Conservation (phyloP, 2,113 vertebrate genomes). For the Bos javanicus region DNA sequence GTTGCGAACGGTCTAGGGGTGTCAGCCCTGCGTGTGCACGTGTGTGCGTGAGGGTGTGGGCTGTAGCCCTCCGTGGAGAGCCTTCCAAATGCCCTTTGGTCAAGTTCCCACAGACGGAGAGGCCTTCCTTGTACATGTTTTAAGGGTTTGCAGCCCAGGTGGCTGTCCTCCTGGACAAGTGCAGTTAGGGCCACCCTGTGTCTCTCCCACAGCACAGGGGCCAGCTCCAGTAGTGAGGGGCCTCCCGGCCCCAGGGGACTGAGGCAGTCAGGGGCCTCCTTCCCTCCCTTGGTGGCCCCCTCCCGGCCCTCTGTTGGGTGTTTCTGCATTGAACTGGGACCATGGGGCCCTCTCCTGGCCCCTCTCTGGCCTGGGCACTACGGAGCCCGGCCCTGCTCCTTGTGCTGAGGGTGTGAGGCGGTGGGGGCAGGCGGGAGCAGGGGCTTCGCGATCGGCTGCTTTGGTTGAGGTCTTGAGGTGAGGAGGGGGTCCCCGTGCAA, state of each 20-base stretch:
- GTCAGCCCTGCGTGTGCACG: neutral
- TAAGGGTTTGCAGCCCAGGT: neutral
- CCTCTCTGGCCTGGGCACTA: neutral
- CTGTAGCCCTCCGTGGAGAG: neutral
- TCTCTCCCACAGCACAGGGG: neutral
- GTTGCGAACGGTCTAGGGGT: too few relatives aligned
- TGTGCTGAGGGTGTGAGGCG: neutral
- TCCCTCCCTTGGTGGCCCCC: accelerated
- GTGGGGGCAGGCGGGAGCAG: neutral
- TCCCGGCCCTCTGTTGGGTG: neutral
- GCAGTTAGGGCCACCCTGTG: neutral
- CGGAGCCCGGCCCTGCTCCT: conserved; percentile 10
- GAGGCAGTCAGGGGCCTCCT: neutral
- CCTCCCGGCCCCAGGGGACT: neutral
- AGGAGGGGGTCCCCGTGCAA: neutral
- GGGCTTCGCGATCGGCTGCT: conserved; percentile 33
- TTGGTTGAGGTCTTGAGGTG: conserved; percentile 23
- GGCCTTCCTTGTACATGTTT: neutral
- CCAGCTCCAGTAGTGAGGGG: neutral
- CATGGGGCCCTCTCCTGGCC: neutral
- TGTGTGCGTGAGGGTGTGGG: neutral
- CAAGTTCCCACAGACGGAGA: neutral
- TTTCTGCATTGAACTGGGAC: neutral
- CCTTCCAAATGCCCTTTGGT: neutral
- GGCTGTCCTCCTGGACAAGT: neutral